A percentile compares a stretch with the other conserved stretches of the same genome.
phyloP scores from a whole-genome alignment of 2,888 invertebrate species.

The Tenthredo livida region DNA sequence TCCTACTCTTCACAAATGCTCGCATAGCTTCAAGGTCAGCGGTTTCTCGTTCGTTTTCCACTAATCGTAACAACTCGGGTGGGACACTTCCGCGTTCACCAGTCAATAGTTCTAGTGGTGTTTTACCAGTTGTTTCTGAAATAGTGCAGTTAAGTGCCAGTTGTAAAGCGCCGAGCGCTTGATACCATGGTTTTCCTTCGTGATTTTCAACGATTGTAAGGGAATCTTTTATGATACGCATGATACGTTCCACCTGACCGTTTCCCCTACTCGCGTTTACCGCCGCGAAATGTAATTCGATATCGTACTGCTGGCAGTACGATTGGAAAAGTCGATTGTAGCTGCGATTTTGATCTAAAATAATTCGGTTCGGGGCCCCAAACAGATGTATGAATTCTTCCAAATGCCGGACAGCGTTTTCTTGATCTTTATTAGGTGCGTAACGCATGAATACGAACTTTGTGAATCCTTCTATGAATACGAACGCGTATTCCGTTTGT shows the following conservation, averaged over 20 bases:
- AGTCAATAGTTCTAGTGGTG: constrained; percentile 64
- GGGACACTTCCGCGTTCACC: constrained; percentile 49
- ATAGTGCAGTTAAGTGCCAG: constrained; percentile 64
- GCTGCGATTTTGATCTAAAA: constrained; percentile 51
- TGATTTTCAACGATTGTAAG: constrained; percentile 62
- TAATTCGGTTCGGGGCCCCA: constrained; percentile 53
- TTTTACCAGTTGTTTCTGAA: constrained; percentile 61
- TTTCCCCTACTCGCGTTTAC: constrained; percentile 63
- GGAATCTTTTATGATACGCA: constrained; percentile 61
- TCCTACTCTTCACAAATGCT: too few species aligned
- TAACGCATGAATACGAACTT: constrained; percentile 62
- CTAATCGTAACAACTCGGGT: too few species aligned
- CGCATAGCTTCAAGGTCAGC: too few species aligned
- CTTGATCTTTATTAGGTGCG: constrained; percentile 66
- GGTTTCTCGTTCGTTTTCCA: too few species aligned
- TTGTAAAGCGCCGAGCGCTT: constrained; percentile 64
- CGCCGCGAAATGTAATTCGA: constrained; percentile 61
- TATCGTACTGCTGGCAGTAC: neutral
- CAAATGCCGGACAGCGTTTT: constrained; percentile 54
- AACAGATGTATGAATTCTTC: constrained; percentile 55
- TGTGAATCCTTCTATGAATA: constrained; percentile 65
- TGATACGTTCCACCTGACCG: constrained; percentile 63
- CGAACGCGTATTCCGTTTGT: constrained; percentile 64
- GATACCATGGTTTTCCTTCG: constrained; percentile 62
- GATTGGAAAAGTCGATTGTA: neutral